phyloP scores from a whole-genome alignment of 1,140 invertebrate genomes.

The Hydropsyche tenuis region DNA sequence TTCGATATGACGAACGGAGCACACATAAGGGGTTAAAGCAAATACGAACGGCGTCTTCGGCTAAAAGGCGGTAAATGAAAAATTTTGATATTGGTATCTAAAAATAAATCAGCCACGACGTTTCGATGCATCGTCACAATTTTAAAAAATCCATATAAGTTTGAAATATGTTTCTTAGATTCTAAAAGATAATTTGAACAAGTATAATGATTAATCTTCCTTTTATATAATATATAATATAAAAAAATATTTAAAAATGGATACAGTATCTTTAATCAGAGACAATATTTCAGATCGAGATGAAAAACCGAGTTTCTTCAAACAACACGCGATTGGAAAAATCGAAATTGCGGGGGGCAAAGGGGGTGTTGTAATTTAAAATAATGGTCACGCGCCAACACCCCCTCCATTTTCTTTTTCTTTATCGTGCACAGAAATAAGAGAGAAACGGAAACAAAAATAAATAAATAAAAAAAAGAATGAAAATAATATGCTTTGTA shows the following conservation, averaged over 20 bases:
- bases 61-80: too few species aligned
- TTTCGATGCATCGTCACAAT: too few species aligned
- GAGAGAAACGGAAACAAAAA: neutral
- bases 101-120: too few species aligned
- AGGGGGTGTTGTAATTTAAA: slow-evolving; percentile 22
- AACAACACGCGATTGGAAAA: neutral
- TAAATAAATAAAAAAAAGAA: too few species aligned
- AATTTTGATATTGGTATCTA: neutral
- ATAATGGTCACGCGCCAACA: slow-evolving; percentile 34
- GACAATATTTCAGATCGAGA: neutral
- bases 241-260: neutral
- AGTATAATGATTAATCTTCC: neutral
- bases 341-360: neutral
- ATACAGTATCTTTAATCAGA: neutral
- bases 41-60: neutral
- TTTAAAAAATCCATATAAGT: too few species aligned
- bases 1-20: slow-evolving; percentile 13
- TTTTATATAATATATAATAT: neutral
- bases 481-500: too few species aligned
- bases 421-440: neutral
- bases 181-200: neutral
- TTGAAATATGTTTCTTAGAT: too few species aligned
- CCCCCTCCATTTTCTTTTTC: neutral
- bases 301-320: neutral
- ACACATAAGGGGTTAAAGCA: neutral